A percentile compares a stretch with the other conserved stretches of the same genome.
phyloP scores from a whole-genome alignment of 2,888 invertebrate genomes.

The Plemyria rubiginata region DNA sequence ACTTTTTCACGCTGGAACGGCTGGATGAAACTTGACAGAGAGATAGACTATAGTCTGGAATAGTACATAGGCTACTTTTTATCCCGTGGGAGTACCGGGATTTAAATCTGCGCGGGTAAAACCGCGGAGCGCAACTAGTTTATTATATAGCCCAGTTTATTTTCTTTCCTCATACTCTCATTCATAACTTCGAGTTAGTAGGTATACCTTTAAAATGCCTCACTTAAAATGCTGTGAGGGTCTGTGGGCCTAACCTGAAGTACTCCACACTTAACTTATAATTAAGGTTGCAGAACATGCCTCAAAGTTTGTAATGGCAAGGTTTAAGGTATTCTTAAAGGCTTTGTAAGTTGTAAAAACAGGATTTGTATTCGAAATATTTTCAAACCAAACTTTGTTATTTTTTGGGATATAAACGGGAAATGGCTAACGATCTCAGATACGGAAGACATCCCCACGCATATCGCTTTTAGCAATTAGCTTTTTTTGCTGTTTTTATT shows the following conservation, averaged over 20 bases:
- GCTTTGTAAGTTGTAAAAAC: slow-evolving; percentile 11
- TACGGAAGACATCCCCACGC: too few species aligned
- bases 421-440: background rate
- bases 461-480: too few species aligned
- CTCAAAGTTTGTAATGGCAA: slow-evolving; percentile 19
- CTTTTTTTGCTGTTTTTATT: too few species aligned
- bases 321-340: slow-evolving; percentile 26
- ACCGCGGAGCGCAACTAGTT: too few species aligned
- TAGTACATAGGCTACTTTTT: too few species aligned
- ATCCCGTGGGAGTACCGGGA: too few species aligned
- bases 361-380: slow-evolving; percentile 5
- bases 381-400: background rate
- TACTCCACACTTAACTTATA: slow-evolving; percentile 11
- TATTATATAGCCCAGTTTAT: background rate
- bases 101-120: too few species aligned
- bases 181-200: background rate
- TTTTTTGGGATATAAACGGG: background rate
- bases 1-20: too few species aligned
- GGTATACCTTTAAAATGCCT: background rate
- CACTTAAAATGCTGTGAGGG: slow-evolving; percentile 5
- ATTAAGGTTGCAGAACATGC: slow-evolving; percentile 23
- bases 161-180: too few species aligned
- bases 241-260: slow-evolving; percentile 5
- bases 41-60: too few species aligned
- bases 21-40: too few species aligned